Evolutionary conservation across 2,888 invertebrate species (phyloP), one percentile per base, ranked within the genome.

Genomic region (Harpalus rubripes): DNA sequence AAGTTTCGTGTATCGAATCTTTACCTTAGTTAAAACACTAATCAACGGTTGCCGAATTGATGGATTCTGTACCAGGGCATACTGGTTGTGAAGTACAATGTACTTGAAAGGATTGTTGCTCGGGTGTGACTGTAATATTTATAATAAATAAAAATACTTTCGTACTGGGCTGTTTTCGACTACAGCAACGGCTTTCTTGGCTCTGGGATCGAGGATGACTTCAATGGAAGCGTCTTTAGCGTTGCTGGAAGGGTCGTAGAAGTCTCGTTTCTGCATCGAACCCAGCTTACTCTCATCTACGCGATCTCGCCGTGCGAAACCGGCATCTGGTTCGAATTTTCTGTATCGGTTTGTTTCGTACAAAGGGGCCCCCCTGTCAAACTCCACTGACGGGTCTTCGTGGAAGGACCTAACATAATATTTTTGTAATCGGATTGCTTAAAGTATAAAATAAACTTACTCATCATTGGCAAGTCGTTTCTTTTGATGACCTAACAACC

Each of bases 261-360:
- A 74, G 6, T 74, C 83, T 22, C 83, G 76, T 58, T 83, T 76
- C 72, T 63, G 58, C 18, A 44, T 18, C 32, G 32, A 32, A 3
- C 32, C 32, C 3, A 32, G 5, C 18, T 74, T 74, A 8, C 18
- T 74, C 7, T 74, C 72, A 16, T 74, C 72, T 15, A 68, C 18
- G 18, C 32, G 32, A 10, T 52, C 78, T 39, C 39, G 79, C 12
- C 58, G 79, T 10, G 10, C 32, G 16, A 32, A 61, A 7, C 32
- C 32, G 18, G 44, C 72, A 84, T 56, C 83, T 72, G 72, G 44
- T 6, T 74, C 72, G 10, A 79, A 82, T 18, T 81, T 80, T 32
- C 65, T 59, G 68, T 84, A 86, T 0, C 85, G 72, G 7, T 82
- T 59, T 10, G 84, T 81, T 61, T 86, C 86, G 59, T 86, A 86